phyloP scores from a whole-genome alignment of 2,888 invertebrate species.

The Conchocele bisecta region DNA sequence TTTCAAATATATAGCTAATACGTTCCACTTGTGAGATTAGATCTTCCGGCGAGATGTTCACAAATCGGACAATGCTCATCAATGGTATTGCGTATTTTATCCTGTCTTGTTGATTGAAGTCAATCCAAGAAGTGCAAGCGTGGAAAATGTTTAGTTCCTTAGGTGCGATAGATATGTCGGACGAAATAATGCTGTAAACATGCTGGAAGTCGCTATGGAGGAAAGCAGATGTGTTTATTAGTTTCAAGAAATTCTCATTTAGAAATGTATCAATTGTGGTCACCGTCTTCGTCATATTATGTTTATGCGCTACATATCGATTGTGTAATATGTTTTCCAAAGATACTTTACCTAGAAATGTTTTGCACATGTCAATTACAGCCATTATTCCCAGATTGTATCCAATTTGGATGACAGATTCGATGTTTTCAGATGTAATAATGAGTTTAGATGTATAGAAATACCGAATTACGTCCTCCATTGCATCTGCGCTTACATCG shows the following conservation, averaged over 20 bases:
- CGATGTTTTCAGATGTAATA: slow-evolving; percentile 61
- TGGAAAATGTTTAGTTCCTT: slow-evolving; percentile 70
- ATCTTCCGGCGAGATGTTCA: slow-evolving; percentile 66
- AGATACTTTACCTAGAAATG: slow-evolving; percentile 55
- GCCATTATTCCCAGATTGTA: slow-evolving; percentile 61
- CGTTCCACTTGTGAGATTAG: slow-evolving; percentile 70
- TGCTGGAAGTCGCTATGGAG: slow-evolving; percentile 52
- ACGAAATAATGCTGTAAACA: slow-evolving; percentile 61
- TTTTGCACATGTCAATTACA: slow-evolving; percentile 55
- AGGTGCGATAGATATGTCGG: slow-evolving; percentile 57
- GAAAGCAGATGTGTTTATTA: slow-evolving; percentile 61
- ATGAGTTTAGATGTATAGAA: slow-evolving; percentile 69
- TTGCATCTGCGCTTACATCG: slow-evolving; percentile 51
- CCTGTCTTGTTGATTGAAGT: slow-evolving; percentile 64
- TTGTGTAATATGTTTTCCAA: slow-evolving; percentile 59
- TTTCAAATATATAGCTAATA: slow-evolving; percentile 57
- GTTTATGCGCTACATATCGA: slow-evolving; percentile 62
- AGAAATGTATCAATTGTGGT: slow-evolving; percentile 56
- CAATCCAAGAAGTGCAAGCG: slow-evolving; percentile 72
- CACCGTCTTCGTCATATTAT: slow-evolving; percentile 59
- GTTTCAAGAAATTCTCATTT: slow-evolving; percentile 56
- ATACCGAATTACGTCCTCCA: slow-evolving; percentile 62
- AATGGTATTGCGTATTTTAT: slow-evolving; percentile 58
- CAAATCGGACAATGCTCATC: slow-evolving; percentile 66
- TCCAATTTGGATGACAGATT: slow-evolving; percentile 63